phyloP scores from a whole-genome alignment of 2,113 vertebrate genomes.

The Campylomormyrus numenius region DNA sequence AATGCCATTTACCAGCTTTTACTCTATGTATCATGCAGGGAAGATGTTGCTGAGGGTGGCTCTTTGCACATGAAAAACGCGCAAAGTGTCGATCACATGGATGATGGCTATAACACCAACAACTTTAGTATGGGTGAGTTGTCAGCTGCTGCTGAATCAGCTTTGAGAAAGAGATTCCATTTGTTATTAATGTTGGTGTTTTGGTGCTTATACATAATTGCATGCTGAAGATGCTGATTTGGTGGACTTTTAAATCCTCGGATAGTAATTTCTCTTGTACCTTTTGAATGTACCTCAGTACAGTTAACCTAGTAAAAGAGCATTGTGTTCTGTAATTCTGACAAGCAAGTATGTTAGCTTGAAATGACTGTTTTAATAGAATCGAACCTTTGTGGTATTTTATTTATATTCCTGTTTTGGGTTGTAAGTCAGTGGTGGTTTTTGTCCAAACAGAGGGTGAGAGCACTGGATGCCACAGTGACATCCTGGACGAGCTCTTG shows the following conservation, averaged over 20 bases:
- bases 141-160: background rate
- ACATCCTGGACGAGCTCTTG: constrained; percentile 40
- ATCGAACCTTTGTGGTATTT: background rate
- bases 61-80: constrained; percentile 69
- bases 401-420: background rate
- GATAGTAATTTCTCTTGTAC: background rate
- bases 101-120: constrained; percentile 68
- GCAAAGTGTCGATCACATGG: constrained; percentile 68
- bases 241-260: background rate
- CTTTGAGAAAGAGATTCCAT: background rate
- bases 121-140: constrained; percentile 79
- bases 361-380: background rate
- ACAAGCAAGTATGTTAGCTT: background rate
- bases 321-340: background rate
- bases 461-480: constrained; percentile 48
- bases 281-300: background rate
- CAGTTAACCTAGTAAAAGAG: background rate
- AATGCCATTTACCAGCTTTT: background rate
- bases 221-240: background rate
- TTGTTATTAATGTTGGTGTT: background rate
- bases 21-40: constrained; percentile 50
- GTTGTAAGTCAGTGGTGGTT: constrained; percentile 26
- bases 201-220: background rate
- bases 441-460: constrained; percentile 46
- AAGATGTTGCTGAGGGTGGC: constrained; percentile 51